Evolutionary conservation across 2,888 invertebrate genomes (phyloP), one percentile per base, ranked within the genome.

Genomic region (Hydriomena furcata): DNA sequence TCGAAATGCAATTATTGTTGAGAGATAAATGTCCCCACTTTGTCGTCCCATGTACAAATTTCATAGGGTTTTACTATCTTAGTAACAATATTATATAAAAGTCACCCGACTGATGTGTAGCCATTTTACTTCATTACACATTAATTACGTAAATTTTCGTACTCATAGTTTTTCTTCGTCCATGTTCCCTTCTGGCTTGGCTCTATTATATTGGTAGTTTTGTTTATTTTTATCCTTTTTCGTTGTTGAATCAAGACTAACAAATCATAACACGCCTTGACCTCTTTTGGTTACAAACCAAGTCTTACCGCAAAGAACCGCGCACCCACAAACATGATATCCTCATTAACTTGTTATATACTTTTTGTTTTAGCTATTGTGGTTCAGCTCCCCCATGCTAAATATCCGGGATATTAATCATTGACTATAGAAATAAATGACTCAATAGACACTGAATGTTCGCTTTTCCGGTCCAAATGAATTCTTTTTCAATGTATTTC

Each of bases 351-450:
- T 38, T 13, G 20, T 51, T 35, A 23, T 32, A 32, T 52, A 44
- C 48, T 36, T 53, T 49, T 58, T 58, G 51, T 60, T 58, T 60
- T 46, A 55, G 21, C 41, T 32, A 65, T 62, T 67, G 66, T 61
- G 62, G 59, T 62, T 71, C 60, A 60, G 65, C 73, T 76, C 77
- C 84, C 79, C 78, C 72, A 69, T 65, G 68, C 72, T 73, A 74
- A 78, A 76, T 84, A 83, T 84, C 82, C 87, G 82, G 84, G 80
- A 82, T 83, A 85, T 86, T 83, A 87, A 86, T 88, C 84, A 87
- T 82, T 76, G 74, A 68, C 77, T 73, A 75, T 81, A 82, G 79
- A 81, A 76, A 82, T 81, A 79, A 81, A 82, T 83, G 75, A 82
- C 76, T 79, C 82, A 84, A 84, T 84, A 82, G 81, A 74, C 77